These are phyloP conservation scores for Urosaurus nigricauda DNA, from an alignment of 2,797 vertebrate genomes.

Conservation along the genomic window DNA sequence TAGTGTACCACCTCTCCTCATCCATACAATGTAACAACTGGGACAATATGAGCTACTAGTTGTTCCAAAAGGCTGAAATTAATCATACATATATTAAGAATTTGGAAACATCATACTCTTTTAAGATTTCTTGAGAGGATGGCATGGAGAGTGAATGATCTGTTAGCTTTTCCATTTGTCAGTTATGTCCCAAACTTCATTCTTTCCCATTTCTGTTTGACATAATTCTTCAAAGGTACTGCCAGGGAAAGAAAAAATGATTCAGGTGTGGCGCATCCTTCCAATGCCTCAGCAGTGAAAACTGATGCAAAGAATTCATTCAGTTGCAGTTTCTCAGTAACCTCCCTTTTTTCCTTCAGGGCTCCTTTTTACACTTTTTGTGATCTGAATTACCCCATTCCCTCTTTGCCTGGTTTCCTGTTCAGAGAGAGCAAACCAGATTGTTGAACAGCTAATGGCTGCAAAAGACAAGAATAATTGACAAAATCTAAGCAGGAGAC, in stretches of 20 bases:
- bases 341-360: background rate
- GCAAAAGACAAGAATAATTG: slow-evolving; percentile 43
- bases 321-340: background rate
- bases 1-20: background rate
- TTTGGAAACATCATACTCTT: background rate
- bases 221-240: background rate
- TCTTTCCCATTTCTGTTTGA: background rate
- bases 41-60: background rate
- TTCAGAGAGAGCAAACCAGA: slow-evolving; percentile 63
- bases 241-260: background rate
- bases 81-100: background rate
- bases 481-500: slow-evolving; percentile 52
- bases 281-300: background rate
- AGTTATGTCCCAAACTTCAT: background rate
- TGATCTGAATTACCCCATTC: background rate
- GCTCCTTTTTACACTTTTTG: slow-evolving; percentile 6
- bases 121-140: background rate
- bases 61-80: background rate
- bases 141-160: background rate
- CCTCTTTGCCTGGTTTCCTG: background rate
- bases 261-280: background rate
- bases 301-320: slow-evolving; percentile 11
- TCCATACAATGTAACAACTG: background rate
- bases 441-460: slow-evolving; percentile 58
- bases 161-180: background rate